A percentile compares a stretch with the other conserved stretches of the same genome.
phyloP scores from a whole-genome alignment of 1,140 invertebrate species.

The Cyrtorhinus lividipennis region DNA sequence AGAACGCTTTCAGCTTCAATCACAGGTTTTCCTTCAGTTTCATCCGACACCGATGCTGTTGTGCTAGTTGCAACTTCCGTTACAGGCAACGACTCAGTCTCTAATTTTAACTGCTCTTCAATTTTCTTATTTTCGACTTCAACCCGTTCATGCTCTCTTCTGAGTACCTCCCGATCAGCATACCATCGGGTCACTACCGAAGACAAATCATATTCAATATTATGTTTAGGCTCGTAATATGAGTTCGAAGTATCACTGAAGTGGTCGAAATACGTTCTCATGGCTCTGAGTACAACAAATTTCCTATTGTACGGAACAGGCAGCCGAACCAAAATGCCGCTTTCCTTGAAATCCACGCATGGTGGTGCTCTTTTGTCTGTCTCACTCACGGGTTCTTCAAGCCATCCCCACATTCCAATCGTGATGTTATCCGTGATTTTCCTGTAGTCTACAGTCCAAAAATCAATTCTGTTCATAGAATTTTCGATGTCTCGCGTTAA shows the following conservation, averaged over 20 bases:
- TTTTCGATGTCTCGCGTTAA: constrained; percentile 37
- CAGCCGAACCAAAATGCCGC: constrained; percentile 39
- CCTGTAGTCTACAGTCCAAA: constrained; percentile 34
- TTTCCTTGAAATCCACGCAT: constrained; percentile 39
- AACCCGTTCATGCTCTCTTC: neutral
- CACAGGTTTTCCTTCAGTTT: constrained; percentile 28
- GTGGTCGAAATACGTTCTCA: constrained; percentile 1
- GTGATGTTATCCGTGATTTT: constrained; percentile 32
- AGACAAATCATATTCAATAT: constrained; percentile 9
- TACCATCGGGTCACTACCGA: constrained; percentile 6
- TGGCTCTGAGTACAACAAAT: constrained; percentile 38
- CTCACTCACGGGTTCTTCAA: constrained; percentile 30
- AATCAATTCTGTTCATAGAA: constrained; percentile 34
- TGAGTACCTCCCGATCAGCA: neutral
- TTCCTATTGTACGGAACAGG: constrained; percentile 38
- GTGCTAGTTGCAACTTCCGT: constrained; percentile 22
- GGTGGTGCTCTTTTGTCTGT: constrained; percentile 31
- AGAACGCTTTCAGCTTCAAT: constrained; percentile 25
- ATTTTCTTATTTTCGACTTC: constrained; percentile 10
- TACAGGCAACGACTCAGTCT: constrained; percentile 23
- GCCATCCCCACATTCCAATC: constrained; percentile 36
- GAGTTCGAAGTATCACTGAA: constrained; percentile 23
- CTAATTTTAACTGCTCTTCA: constrained; percentile 25
- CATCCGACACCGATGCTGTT: constrained; percentile 26
- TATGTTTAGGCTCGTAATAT: constrained; percentile 3